Conservation (phyloP, 2,797 vertebrate species). For the Rhabdomys pumilio region DNA sequence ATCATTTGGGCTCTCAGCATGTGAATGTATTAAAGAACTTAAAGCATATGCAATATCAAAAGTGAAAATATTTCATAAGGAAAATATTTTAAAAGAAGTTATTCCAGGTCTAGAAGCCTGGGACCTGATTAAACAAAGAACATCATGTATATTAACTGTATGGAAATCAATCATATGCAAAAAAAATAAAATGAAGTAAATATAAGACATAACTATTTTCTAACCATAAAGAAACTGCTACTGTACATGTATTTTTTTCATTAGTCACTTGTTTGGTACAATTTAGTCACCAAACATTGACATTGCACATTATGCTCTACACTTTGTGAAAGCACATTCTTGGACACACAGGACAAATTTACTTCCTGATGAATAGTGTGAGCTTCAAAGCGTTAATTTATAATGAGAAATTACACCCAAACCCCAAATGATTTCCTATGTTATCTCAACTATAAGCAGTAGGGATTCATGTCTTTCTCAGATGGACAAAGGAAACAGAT, state of each 20-base stretch:
- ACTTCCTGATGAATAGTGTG: background rate
- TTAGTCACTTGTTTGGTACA: background rate
- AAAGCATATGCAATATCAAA: background rate
- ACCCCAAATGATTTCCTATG: background rate
- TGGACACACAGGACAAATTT: background rate
- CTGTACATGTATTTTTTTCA: too few relatives aligned
- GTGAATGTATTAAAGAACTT: background rate
- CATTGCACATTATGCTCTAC: background rate
- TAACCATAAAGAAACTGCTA: too few relatives aligned
- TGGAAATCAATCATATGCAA: too few relatives aligned
- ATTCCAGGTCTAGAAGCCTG: background rate
- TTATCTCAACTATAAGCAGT: background rate
- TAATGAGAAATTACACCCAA: background rate
- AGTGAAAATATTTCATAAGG: background rate
- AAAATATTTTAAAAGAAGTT: slow-evolving; percentile 14
- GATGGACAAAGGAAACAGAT: background rate
- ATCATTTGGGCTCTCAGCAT: background rate
- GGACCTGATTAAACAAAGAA: background rate
- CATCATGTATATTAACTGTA: too few relatives aligned
- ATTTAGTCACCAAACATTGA: background rate
- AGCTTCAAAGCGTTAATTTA: background rate
- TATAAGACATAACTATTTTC: too few relatives aligned
- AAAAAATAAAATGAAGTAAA: too few relatives aligned
- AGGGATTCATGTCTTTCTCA: background rate
- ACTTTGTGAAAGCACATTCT: background rate